These are phyloP conservation scores for Irena cyanogastra DNA, from an alignment of 2,113 vertebrate genomes.

Conservation along the genomic window DNA sequence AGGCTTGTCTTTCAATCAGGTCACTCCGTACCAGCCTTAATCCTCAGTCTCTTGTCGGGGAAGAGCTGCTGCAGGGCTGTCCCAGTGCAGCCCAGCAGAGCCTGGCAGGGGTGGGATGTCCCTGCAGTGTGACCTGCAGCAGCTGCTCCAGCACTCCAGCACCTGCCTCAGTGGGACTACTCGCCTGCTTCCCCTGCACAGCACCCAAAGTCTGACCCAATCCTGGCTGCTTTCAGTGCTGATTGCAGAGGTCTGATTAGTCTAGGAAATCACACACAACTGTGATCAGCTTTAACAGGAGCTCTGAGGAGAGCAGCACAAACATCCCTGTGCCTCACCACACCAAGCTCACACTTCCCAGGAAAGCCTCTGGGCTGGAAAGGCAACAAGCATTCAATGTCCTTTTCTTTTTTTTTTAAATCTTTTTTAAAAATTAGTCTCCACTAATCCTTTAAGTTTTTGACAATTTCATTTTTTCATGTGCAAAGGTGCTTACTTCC, in stretches of 20 bases:
- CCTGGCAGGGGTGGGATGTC: not conserved
- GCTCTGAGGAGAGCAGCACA: fast-evolving
- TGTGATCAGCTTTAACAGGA: not conserved
- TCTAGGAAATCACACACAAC: not conserved
- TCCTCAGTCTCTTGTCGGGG: constrained; percentile 12
- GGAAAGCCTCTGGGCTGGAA: not conserved
- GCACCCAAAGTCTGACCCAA: not conserved
- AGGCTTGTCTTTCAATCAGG: constrained; percentile 25
- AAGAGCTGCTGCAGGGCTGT: constrained; percentile 26
- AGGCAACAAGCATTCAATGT: not conserved
- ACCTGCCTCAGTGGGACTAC: constrained; percentile 6
- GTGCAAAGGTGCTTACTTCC: not conserved
- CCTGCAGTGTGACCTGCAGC: not conserved
- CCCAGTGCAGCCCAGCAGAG: not conserved
- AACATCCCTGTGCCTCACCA: not conserved
- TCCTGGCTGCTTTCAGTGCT: not conserved
- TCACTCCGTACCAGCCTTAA: constrained; percentile 48
- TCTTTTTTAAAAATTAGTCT: not conserved
- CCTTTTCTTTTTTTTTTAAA: not conserved
- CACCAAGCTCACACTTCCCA: not conserved
- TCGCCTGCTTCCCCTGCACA: not conserved
- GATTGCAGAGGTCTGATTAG: not conserved
- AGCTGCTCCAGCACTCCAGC: not conserved
- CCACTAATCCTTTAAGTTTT: not conserved
- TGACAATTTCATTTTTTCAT: not conserved